Base-by-base conservation (phyloP, 2,797 vertebrate species). In the Anabacerthia variegaticeps region DNA sequence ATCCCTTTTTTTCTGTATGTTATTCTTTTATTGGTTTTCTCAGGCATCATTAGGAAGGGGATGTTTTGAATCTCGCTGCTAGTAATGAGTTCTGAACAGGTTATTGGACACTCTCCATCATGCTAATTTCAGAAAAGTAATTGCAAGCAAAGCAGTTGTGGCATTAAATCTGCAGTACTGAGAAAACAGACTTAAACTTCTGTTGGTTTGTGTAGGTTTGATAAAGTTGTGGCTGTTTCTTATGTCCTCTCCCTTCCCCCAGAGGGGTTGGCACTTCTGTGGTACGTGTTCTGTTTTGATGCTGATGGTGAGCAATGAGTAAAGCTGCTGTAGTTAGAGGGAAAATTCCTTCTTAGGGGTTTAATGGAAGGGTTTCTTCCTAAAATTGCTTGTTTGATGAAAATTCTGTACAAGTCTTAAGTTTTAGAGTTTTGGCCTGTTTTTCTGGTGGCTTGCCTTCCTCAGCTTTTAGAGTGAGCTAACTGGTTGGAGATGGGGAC, bases 401-500 rank as follows among this genome's bases (percentile, higher is more conserved):
- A 52, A 86, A 39, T 71, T 86, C 69, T 52, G 8, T 44, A 3
- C 26, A 5, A 9, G 28, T 61, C 21, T 43, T 62, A 73, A 62
- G 26, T 63, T 59, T 17, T 43, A 13, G 5, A n/a, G 36, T 23
- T 87, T 59, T 63, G 34, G 19, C 55, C 26, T 92, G 22, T 0
- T 65, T 79, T 69, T 73, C 41, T 76, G n/a, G 28, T 66, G 34
- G 3, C 9, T 48, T 2, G 0, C 37, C 32, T 32, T 83, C 13
- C 12, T 76, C 4, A 2, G 73, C 30, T 26, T 55, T 73, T 63
- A 23, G 59, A 36, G 48, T 82, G 78, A 65, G 28, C 19, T 2
- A 4, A 5, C 28, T 73, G 24, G 20, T 6, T 5, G 3, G 23
- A 43, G 9, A 12, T 0, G 5, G 43, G 34, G 30, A 13, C 51